Base-by-base conservation (phyloP, 2,888 invertebrate genomes). In the Cepaea hortensis region DNA sequence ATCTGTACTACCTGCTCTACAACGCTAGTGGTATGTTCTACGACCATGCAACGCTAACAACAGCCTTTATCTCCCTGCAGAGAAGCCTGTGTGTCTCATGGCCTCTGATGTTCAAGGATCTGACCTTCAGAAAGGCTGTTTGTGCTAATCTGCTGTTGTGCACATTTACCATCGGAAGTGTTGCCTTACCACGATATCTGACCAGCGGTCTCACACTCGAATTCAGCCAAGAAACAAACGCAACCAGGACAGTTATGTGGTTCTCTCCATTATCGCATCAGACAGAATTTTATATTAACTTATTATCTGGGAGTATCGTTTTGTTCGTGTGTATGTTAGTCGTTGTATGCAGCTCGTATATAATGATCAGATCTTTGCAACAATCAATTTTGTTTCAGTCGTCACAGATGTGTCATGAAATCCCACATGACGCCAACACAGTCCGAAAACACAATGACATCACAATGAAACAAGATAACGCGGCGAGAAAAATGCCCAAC, bases 101-200 rank as follows among this genome's bases (percentile, higher is more conserved):
- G 79, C 62, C 79, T 3, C 62, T 79, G 4, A 23, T 62, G 62
- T 79, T 79, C 23, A 23, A 62, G 15, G 35, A 61, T 35, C 15
- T 79, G n/a, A 79, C 77, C 1, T 61, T 79, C 23, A 79, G 61
- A 79, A 61, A 13, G 15, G 55, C 77, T 79, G 23, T 79, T 23
- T 61, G 13, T 61, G 61, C 9, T 11, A 79, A 79, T 79, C n/a
- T 20, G n/a, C n/a, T 35, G 0, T n/a, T 79, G 23, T 79, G 23
- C 13, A 9, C 35, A 79, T 79, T 61, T 79, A 61, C 77, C 15
- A 23, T 76, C 48, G 18, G 13, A 18, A 76, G 76, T 20, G 76
- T 76, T 7, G 76, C 50, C 18, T 18, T 76, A 3, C 76, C 76
- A 6, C 76, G 76, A 20, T 76, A 76, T 50, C 50, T 50, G 20